Evolutionary conservation across 2,113 vertebrate genomes (phyloP).

Genomic region (Aphyosemion australe): DNA sequence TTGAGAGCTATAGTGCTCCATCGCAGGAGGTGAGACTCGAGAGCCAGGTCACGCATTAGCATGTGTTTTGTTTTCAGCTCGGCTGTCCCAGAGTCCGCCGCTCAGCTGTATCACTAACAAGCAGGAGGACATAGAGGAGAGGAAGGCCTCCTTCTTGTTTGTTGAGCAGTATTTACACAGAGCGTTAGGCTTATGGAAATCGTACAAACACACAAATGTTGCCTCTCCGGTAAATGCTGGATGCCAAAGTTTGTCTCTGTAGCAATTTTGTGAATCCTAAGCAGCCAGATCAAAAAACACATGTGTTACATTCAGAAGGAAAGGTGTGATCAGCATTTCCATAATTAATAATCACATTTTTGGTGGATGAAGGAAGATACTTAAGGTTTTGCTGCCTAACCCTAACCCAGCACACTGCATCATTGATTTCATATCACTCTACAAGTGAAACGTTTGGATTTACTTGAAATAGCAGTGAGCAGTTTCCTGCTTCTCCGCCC

Average conservation of each 20-base stretch:
- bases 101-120: constrained; percentile 55
- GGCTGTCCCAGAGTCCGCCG: constrained; percentile 53
- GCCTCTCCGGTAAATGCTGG: background rate
- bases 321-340: too few relatives aligned
- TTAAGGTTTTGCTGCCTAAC: too few relatives aligned
- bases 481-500: too few relatives aligned
- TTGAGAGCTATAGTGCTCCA: constrained; percentile 70
- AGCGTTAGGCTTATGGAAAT: constrained; percentile 55
- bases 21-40: constrained; percentile 68
- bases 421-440: too few relatives aligned
- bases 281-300: background rate
- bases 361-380: too few relatives aligned
- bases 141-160: constrained; percentile 53
- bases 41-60: constrained; percentile 75
- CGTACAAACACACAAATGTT: constrained; percentile 52
- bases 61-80: constrained; percentile 71
- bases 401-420: too few relatives aligned
- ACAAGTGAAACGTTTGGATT: too few relatives aligned
- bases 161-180: constrained; percentile 53
- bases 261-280: background rate
- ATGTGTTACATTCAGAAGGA: too few relatives aligned
- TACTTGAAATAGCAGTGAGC: too few relatives aligned
- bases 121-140: constrained; percentile 36
- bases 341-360: too few relatives aligned
- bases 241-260: constrained; percentile 3